These are phyloP conservation scores for Hydriomena furcata DNA, from an alignment of 2,888 invertebrate genomes.

Conservation along the genomic window DNA sequence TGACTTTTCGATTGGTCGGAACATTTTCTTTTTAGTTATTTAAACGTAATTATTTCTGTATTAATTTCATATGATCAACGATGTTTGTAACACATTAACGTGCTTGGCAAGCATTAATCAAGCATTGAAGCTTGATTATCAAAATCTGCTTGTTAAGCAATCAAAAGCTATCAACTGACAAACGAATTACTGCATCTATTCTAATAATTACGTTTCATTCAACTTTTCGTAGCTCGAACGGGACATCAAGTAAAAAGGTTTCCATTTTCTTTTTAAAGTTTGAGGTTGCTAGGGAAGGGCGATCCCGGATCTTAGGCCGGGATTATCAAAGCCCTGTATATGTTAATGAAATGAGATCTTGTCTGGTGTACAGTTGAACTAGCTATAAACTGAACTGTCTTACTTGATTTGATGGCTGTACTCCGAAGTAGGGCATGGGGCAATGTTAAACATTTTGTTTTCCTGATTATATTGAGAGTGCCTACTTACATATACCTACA, in stretches of 20 bases:
- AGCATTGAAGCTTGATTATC: too few species aligned
- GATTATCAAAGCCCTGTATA: constrained; percentile 55
- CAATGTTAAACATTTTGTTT: constrained; percentile 1
- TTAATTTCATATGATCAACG: too few species aligned
- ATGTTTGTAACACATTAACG: too few species aligned
- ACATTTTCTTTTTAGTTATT: too few species aligned
- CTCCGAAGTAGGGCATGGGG: constrained; percentile 20
- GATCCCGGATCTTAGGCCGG: constrained; percentile 29
- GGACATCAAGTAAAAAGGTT: constrained; percentile 8
- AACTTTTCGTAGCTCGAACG: constrained; percentile 3
- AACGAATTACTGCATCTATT: too few species aligned
- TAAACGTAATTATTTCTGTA: too few species aligned
- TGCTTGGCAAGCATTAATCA: too few species aligned
- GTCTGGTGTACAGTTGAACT: constrained; percentile 35
- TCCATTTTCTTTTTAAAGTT: constrained; percentile 32
- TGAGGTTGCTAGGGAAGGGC: constrained; percentile 28
- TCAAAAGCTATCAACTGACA: too few species aligned
- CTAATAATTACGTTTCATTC: neutral
- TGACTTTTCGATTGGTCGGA: too few species aligned
- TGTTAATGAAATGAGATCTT: constrained; percentile 56
- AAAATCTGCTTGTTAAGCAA: too few species aligned
- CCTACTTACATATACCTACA: too few species aligned
- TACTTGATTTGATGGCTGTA: constrained; percentile 25
- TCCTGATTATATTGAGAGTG: constrained; percentile 5
- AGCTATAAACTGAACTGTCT: constrained; percentile 25